phyloP scores from a whole-genome alignment of 2,113 vertebrate species.

The Zosterops hypoxanthus region DNA sequence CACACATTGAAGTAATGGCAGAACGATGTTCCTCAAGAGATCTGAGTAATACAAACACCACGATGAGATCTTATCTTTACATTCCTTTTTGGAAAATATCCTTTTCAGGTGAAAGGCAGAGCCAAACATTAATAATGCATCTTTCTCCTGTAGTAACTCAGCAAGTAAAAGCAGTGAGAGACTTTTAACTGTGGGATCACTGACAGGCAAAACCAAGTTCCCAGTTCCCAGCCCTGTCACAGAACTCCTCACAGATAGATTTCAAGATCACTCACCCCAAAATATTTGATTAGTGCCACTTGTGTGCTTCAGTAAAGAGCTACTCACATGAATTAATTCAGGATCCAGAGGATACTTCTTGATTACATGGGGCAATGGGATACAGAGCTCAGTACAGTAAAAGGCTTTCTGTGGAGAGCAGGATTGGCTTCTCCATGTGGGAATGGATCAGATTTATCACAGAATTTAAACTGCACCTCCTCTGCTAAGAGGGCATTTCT shows the following conservation, averaged over 20 bases:
- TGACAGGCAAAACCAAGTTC: background rate
- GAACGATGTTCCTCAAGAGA: background rate
- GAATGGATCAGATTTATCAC: background rate
- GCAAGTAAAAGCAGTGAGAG: background rate
- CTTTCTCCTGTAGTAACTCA: background rate
- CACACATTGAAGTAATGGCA: background rate
- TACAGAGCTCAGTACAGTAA: background rate
- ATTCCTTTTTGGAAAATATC: background rate
- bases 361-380: background rate
- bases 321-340: background rate
- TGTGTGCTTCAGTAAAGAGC: background rate
- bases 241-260: background rate
- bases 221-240: background rate
- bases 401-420: background rate
- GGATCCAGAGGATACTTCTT: background rate
- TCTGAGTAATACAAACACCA: background rate
- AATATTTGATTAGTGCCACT: constrained; percentile 17
- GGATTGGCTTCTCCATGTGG: background rate
- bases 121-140: background rate
- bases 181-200: background rate
- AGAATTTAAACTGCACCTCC: background rate
- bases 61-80: background rate
- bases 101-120: background rate
- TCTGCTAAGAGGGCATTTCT: background rate
- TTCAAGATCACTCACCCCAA: constrained; percentile 2